Conservation (phyloP, 2,888 invertebrate genomes). For the Hymenopus coronatus region DNA sequence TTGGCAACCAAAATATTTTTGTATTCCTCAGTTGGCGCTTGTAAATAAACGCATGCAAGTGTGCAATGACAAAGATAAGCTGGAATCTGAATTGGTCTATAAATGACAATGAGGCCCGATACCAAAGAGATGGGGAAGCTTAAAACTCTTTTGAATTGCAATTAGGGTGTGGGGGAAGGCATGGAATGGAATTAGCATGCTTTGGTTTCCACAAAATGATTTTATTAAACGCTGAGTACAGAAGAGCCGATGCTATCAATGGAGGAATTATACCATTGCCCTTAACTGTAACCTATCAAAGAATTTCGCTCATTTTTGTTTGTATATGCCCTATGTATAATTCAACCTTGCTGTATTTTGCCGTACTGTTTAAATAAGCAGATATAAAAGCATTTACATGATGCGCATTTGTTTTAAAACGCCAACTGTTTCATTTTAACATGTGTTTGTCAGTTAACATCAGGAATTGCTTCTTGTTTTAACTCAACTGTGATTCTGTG, state of each 20-base stretch:
- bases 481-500: no score
- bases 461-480: no score
- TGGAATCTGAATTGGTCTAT: background rate
- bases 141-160: background rate
- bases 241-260: background rate
- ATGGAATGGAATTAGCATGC: background rate
- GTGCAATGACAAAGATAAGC: background rate
- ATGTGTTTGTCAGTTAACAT: no score
- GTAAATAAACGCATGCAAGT: no score
- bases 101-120: background rate
- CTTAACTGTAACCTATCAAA: background rate
- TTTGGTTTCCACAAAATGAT: background rate
- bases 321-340: no score
- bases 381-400: no score
- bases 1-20: no score
- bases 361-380: no score
- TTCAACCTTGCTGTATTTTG: no score
- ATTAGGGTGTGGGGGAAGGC: background rate
- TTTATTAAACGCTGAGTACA: background rate
- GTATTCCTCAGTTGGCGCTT: no score
- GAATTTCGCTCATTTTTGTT: background rate
- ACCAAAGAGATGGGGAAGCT: background rate
- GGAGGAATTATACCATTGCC: background rate
- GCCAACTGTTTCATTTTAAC: no score
- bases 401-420: no score